Base-by-base conservation (phyloP, 37 sponge, comb jelly and placozoan species). In the Hexactinellida sp. region DNA sequence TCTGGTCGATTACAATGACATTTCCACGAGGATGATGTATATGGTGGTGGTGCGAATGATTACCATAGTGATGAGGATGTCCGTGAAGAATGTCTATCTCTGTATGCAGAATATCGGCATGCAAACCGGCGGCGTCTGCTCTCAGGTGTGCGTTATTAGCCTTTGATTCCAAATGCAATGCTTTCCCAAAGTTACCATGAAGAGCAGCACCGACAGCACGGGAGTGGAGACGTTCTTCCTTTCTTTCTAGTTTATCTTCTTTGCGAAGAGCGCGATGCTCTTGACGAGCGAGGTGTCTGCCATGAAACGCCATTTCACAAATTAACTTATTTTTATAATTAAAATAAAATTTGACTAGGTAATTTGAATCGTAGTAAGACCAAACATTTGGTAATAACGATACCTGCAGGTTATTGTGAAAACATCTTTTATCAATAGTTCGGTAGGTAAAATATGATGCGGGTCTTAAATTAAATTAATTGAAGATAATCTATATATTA, bases 181-280 rank as follows among this genome's bases (percentile, higher is more conserved):
- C 91, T 82, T 89, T 88, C 39, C 91, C 94, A 23, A 93, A 85
- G 54, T 88, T 93, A 7, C 94, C 94, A 82, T 93, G 94, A 24
- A 93, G 85, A 85, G 94, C 94, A 47, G 94, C 94, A 36, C 88
- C 86, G 36, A 88, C 86, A 16, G 94, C 94, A 52, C 85, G 87
- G 76, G 71, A 55, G 47, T 93, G 91, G 5, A 93, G 90, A 24
- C 88, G 82, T 0, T 87, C 88, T 54, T 91, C 94, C 38, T 93
- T 88, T 3, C 90, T 52, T 52, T 91, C 94, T 0, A 86, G 39
- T 16, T 89, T 86, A 23, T 47, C 88, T 83, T 93, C 94, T 91
- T 93, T 82, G 90, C 91, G 37, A 36, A 82, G 3, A 63, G 76
- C 76, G 3, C 76, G 21, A 63, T 63, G 76, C 76, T 63, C 76